Conservation (phyloP, 1,140 invertebrate genomes). For the Sycophaga agraensis region DNA sequence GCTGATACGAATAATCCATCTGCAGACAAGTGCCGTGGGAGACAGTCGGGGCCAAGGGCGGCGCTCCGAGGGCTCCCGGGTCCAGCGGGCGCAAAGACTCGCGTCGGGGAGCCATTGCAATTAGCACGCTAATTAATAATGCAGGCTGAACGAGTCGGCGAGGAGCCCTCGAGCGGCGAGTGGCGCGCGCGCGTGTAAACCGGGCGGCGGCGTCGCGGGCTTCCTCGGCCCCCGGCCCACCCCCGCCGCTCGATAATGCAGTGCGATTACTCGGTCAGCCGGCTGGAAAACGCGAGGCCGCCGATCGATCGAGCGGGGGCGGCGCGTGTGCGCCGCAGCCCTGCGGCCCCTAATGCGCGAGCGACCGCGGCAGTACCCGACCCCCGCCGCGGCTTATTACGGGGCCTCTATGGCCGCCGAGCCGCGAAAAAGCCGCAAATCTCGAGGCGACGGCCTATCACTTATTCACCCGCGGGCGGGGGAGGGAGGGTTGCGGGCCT, state of each 20-base stretch:
- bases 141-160: slow-evolving; percentile 18
- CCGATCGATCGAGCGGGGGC: slow-evolving; percentile 4
- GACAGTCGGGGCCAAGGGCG: not conserved
- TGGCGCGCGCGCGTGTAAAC: too few relatives aligned
- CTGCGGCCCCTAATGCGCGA: too few relatives aligned
- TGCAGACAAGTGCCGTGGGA: not conserved
- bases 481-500: too few relatives aligned
- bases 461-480: not conserved
- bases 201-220: too few relatives aligned
- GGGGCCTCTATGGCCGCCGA: too few relatives aligned
- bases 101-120: slow-evolving; percentile 10
- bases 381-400: too few relatives aligned
- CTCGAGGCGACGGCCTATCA: not conserved
- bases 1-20: too few relatives aligned
- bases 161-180: not conserved
- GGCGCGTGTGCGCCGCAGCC: too few relatives aligned
- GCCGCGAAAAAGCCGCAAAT: not conserved
- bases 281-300: not conserved
- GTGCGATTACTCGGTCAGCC: not conserved
- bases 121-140: slow-evolving; percentile 28
- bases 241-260: slow-evolving; percentile 4
- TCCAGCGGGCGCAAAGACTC: not conserved
- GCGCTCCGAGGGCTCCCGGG: not conserved
- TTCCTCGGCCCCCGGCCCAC: too few relatives aligned
- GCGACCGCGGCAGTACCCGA: too few relatives aligned